Evolutionary conservation across 2,888 invertebrate genomes (phyloP).

Genomic region (Archips xylosteana): DNA sequence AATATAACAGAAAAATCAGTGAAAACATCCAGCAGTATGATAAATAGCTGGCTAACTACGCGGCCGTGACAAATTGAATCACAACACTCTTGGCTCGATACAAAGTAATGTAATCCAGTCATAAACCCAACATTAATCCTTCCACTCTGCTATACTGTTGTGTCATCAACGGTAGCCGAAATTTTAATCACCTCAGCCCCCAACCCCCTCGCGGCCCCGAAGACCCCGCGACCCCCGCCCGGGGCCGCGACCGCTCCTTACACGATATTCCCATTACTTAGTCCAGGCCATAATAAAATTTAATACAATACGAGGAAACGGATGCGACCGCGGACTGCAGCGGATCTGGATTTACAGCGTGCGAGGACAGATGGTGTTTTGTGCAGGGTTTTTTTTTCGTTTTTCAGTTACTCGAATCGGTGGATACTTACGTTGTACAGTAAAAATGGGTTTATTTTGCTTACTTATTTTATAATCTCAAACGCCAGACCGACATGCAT

Average conservation of each 20-base stretch:
- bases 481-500: too few relatives aligned
- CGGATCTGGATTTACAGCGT: conserved; percentile 37
- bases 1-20: too few relatives aligned
- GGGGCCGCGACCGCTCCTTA: conserved; percentile 81
- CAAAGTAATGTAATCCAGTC: conserved; percentile 81
- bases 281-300: conserved; percentile 86
- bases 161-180: conserved; percentile 83
- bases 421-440: too few relatives aligned
- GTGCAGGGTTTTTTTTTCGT: conserved; percentile 51
- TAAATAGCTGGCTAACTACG: conserved; percentile 12
- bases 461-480: too few relatives aligned
- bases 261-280: conserved; percentile 87
- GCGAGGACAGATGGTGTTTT: conserved; percentile 66
- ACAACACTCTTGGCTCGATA: conserved; percentile 61
- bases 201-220: conserved; percentile 44
- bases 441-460: too few relatives aligned
- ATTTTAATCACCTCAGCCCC: conserved; percentile 79
- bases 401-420: background rate
- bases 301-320: conserved; percentile 83
- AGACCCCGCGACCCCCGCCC: conserved; percentile 56
- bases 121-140: conserved; percentile 82
- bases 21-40: background rate
- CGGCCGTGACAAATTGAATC: conserved; percentile 62
- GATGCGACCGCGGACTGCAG: conserved; percentile 51
- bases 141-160: conserved; percentile 76